Percentiles rank a stretch among this genome's conserved stretches.
phyloP scores from a whole-genome alignment of 2,797 vertebrate genomes.

The Clamator glandarius region DNA sequence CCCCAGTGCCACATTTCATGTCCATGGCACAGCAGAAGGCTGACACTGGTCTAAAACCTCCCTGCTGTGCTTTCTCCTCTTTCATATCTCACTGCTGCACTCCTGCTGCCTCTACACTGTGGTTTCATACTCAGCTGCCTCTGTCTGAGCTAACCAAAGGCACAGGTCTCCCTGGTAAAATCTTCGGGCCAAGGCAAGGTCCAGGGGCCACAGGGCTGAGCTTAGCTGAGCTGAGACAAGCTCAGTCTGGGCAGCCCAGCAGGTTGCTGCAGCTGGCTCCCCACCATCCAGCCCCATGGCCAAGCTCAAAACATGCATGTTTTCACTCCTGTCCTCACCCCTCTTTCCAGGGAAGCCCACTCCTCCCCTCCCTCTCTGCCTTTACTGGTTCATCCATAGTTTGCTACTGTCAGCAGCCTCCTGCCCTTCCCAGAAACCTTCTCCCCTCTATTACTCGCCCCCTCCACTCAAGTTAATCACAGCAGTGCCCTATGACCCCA shows the following conservation, averaged over 20 bases:
- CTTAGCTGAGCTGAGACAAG: not conserved
- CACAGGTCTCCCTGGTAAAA: not conserved
- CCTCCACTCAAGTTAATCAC: not conserved
- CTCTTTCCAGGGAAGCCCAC: not conserved
- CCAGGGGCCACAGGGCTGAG: fast-evolving
- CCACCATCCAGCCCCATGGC: not conserved
- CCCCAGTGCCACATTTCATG: too few species aligned
- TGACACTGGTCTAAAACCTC: not conserved
- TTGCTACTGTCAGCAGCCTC: not conserved
- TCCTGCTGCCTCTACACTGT: not conserved
- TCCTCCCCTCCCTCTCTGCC: not conserved
- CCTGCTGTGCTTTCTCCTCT: not conserved
- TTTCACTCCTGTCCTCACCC: not conserved
- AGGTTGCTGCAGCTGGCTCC: slow-evolving; percentile 46
- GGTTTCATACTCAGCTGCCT: not conserved
- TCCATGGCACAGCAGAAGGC: not conserved
- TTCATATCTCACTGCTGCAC: not conserved
- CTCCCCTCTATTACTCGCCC: not conserved
- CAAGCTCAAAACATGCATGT: fast-evolving
- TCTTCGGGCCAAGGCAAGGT: not conserved
- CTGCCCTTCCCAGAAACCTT: not conserved
- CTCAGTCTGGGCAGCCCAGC: not conserved
- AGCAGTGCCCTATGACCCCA: not conserved
- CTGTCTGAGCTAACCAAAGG: not conserved
- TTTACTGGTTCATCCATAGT: not conserved